Conservation (phyloP, 2,797 vertebrate species). For the Phalloptychus januarius region DNA sequence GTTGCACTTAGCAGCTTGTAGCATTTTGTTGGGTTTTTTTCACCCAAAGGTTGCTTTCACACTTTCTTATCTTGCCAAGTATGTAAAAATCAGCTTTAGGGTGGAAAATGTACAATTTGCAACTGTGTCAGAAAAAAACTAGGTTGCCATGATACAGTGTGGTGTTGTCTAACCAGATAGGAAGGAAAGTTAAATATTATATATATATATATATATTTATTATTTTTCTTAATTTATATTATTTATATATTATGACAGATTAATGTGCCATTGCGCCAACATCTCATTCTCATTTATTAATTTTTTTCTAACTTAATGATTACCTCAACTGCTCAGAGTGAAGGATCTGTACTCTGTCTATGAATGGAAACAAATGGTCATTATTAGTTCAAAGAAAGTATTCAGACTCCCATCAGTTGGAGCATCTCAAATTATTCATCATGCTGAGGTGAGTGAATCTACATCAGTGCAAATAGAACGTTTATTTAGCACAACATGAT, state of each 20-base stretch:
- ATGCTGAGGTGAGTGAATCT: not conserved
- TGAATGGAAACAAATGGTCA: not conserved
- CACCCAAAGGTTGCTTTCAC: conserved; percentile 26
- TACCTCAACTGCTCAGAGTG: too few species aligned
- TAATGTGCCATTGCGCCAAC: not conserved
- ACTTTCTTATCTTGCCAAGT: not conserved
- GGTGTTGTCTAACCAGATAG: not conserved
- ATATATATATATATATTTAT: not conserved
- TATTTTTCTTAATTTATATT: too few species aligned
- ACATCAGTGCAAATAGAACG: not conserved
- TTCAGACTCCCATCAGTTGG: not conserved
- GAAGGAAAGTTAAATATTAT: not conserved
- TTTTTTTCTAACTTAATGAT: too few species aligned
- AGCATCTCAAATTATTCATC: not conserved
- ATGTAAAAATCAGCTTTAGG: not conserved
- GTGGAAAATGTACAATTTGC: not conserved
- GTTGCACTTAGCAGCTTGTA: conserved; percentile 48
- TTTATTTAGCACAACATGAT: not conserved
- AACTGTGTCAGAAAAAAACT: not conserved
- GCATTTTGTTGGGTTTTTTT: conserved; percentile 46
- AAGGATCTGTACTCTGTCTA: too few species aligned
- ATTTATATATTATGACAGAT: too few species aligned
- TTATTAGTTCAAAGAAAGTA: not conserved
- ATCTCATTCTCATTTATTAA: too few species aligned
- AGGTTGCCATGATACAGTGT: not conserved